These are phyloP conservation scores for Diogma glabrata DNA, from an alignment of 2,888 invertebrate genomes.

Conservation along the genomic window DNA sequence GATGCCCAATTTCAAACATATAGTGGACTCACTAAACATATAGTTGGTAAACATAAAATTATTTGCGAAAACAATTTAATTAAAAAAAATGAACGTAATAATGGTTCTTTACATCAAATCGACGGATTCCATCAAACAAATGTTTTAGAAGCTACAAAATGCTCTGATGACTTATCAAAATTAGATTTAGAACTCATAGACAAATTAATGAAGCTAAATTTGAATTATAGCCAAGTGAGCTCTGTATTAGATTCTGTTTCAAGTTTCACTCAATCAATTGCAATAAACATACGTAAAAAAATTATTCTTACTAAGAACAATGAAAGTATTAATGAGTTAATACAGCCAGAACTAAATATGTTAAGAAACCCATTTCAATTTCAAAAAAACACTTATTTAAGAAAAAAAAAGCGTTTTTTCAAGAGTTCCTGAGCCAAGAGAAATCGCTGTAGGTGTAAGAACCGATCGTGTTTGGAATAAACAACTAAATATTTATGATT, in stretches of 20 bases:
- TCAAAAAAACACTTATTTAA: not conserved
- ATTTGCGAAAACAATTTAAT: not conserved
- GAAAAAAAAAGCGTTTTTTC: not conserved
- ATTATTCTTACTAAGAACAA: not conserved
- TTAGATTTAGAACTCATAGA: not conserved
- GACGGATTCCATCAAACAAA: no score
- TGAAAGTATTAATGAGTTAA: not conserved
- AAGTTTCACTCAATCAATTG: not conserved
- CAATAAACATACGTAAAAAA: not conserved
- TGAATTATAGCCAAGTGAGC: not conserved
- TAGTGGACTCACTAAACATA: not conserved
- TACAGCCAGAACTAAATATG: not conserved
- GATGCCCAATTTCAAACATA: not conserved
- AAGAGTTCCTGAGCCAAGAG: constrained; percentile 4
- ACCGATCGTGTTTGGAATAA: not conserved
- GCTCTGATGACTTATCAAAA: no score
- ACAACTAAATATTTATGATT: not conserved
- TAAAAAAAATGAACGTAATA: not conserved
- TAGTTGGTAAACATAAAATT: not conserved
- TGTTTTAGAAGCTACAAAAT: no score
- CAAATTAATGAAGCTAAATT: not conserved
- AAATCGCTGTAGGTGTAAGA: constrained; percentile 1
- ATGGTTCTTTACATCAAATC: no score
- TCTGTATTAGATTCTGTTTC: not conserved
- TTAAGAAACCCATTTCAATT: not conserved